Conservation (phyloP, 2,888 invertebrate genomes). For the Phortica magna region DNA sequence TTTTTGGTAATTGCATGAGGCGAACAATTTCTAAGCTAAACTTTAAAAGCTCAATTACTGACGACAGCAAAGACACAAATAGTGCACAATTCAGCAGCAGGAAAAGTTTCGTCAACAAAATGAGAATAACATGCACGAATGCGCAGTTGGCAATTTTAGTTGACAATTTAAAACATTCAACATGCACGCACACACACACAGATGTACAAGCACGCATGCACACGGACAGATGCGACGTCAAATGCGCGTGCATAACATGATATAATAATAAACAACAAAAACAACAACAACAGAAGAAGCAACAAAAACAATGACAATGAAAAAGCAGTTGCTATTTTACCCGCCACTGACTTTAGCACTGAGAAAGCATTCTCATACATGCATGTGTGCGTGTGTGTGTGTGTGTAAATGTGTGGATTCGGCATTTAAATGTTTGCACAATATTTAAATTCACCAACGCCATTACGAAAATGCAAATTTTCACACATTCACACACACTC, state of each 20-base stretch:
- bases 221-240: not conserved
- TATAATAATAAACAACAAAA: conserved; percentile 10
- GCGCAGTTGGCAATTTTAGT: conserved; percentile 18
- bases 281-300: not conserved
- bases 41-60: too few species aligned
- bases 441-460: conserved; percentile 64
- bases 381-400: conserved; percentile 8
- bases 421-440: conserved; percentile 67
- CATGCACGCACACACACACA: not conserved
- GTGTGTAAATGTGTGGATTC: conserved; percentile 38
- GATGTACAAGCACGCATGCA: not conserved
- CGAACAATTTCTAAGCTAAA: too few species aligned
- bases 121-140: conserved; percentile 13
- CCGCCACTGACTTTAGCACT: conserved; percentile 45
- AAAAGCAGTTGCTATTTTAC: not conserved
- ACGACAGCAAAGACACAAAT: too few species aligned
- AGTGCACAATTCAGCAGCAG: not conserved
- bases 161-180: conserved; percentile 7
- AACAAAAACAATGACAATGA: conserved; percentile 4
- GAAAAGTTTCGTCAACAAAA: not conserved
- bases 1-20: too few species aligned
- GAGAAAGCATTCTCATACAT: conserved; percentile 66
- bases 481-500: conserved; percentile 4
- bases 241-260: not conserved
- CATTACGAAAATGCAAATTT: conserved; percentile 56